Percentiles rank a stretch among this genome's conserved stretches.
Evolutionary conservation across 2,113 vertebrate genomes (phyloP).

Genomic region (Puffinus mauretanicus): DNA sequence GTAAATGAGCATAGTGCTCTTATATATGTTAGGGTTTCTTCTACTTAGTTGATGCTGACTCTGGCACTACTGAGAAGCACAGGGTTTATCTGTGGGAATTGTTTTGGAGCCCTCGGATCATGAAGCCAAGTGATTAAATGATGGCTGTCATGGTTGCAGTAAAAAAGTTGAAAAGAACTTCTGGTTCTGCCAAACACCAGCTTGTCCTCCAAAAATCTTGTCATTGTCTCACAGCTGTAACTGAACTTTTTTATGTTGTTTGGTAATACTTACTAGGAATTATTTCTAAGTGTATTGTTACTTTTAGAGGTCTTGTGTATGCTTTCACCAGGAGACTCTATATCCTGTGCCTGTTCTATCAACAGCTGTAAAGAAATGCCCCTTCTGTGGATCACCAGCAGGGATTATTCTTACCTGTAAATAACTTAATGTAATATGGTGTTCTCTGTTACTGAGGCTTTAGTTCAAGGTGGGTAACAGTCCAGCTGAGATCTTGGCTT

Average conservation of each 20-base stretch:
- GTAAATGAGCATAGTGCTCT: not conserved
- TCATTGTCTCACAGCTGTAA: not conserved
- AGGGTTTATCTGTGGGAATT: not conserved
- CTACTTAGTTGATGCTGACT: fast-evolving
- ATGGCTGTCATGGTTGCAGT: not conserved
- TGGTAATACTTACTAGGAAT: not conserved
- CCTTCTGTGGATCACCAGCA: not conserved
- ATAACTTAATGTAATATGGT: not conserved
- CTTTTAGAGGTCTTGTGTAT: not conserved
- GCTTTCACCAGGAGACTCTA: not conserved
- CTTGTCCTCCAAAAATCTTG: not conserved
- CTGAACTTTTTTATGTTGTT: not conserved
- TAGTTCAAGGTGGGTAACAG: not conserved
- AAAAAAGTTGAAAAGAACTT: not conserved
- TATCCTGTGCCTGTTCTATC: not conserved
- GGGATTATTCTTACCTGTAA: not conserved
- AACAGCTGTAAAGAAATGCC: not conserved
- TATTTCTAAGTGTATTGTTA: not conserved
- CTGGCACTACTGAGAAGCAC: not conserved
- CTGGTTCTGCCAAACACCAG: not conserved
- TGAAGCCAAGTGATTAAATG: not conserved
- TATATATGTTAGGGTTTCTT: not conserved
- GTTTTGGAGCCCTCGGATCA: not conserved
- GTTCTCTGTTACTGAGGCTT: not conserved
- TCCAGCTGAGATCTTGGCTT: not conserved